Conservation (phyloP, 2,888 invertebrate species). For the Drosophila kokeensis region DNA sequence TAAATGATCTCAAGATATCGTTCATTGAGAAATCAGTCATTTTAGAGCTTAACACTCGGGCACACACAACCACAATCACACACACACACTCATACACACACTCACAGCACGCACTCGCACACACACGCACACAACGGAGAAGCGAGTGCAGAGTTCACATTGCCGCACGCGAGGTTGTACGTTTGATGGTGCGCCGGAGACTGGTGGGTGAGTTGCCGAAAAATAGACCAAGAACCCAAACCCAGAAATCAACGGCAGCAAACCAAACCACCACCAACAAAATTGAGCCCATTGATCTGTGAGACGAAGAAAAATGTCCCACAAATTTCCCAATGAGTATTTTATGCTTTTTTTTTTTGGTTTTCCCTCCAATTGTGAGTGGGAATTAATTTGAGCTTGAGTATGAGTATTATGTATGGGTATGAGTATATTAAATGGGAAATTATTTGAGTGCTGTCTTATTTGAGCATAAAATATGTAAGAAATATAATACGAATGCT, state of each 20-base stretch:
- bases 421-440: not conserved
- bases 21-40: slow-evolving; percentile 78
- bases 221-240: slow-evolving; percentile 72
- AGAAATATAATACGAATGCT: not conserved
- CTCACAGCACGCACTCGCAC: slow-evolving; percentile 5
- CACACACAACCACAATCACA: slow-evolving; percentile 6
- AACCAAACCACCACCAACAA: slow-evolving; percentile 39
- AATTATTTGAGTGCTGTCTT: slow-evolving; percentile 33
- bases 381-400: not conserved
- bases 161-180: slow-evolving; percentile 72
- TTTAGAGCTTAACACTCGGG: slow-evolving; percentile 30
- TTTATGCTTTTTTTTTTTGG: slow-evolving; percentile 14
- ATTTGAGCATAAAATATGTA: slow-evolving; percentile 36
- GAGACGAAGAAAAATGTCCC: slow-evolving; percentile 54
- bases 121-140: slow-evolving; percentile 8
- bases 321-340: slow-evolving; percentile 12
- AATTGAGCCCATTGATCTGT: slow-evolving; percentile 47
- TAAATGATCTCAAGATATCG: slow-evolving; percentile 76
- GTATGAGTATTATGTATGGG: not conserved
- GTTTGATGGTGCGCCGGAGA: slow-evolving; percentile 79
- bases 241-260: slow-evolving; percentile 28
- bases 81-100: slow-evolving; percentile 7
- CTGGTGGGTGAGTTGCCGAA: slow-evolving; percentile 83
- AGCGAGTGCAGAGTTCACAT: slow-evolving; percentile 52
- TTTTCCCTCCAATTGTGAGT: slow-evolving; percentile 6